phyloP scores from a whole-genome alignment of 2,797 vertebrate species.

The Carduelis carduelis region DNA sequence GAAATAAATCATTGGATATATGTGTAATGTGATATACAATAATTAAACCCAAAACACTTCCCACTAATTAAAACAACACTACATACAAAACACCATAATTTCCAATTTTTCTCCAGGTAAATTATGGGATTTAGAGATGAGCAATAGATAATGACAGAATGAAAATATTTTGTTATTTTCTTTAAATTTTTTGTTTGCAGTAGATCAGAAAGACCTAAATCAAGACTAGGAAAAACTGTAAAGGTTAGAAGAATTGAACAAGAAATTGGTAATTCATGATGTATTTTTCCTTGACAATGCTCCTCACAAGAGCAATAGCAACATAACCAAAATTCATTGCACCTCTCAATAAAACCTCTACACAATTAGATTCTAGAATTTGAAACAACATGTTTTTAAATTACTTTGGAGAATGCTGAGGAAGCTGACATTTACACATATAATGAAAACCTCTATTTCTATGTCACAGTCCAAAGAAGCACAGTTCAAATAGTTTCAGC shows the following conservation, averaged over 20 bases:
- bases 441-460: neutral
- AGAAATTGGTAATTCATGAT: neutral
- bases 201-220: neutral
- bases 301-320: neutral
- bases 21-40: neutral
- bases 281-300: neutral
- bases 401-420: neutral
- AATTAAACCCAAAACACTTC: neutral
- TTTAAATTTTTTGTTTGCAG: neutral
- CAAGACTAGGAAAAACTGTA: neutral
- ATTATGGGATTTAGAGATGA: neutral
- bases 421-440: neutral
- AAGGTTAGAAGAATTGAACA: rapidly evolving
- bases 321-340: neutral
- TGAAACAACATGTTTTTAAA: neutral
- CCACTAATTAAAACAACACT: neutral
- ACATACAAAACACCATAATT: neutral
- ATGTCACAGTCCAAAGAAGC: neutral
- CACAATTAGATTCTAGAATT: neutral
- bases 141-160: neutral
- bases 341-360: rapidly evolving
- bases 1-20: neutral
- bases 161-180: neutral
- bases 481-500: neutral
- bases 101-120: neutral